Evolutionary conservation across 2,888 invertebrate genomes (phyloP).

Genomic region (Melinopterus prodromus): DNA sequence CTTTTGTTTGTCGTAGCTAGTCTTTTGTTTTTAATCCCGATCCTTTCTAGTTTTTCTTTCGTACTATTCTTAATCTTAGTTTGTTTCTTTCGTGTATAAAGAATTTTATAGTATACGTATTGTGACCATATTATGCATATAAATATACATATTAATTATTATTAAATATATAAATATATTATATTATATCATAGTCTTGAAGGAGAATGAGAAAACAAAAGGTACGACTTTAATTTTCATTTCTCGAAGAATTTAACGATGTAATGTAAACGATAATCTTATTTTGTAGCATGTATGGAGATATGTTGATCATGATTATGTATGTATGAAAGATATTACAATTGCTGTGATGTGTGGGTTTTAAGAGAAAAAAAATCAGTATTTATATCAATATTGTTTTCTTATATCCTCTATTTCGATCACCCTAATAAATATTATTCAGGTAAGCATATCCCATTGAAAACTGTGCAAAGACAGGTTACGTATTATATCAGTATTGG

Average conservation of each 20-base stretch:
- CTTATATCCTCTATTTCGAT: constrained; percentile 13
- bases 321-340: constrained; percentile 56
- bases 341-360: constrained; percentile 52
- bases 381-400: constrained; percentile 46
- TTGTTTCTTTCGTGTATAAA: constrained; percentile 25
- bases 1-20: constrained; percentile 52
- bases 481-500: no score
- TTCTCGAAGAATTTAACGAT: constrained; percentile 45
- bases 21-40: constrained; percentile 44
- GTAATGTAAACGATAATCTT: constrained; percentile 14
- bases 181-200: neutral
- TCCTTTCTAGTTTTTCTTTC: constrained; percentile 38
- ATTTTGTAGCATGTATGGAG: constrained; percentile 29
- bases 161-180: constrained; percentile 30
- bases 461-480: no score
- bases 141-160: constrained; percentile 25
- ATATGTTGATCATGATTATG: constrained; percentile 42
- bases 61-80: constrained; percentile 26
- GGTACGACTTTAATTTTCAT: constrained; percentile 44
- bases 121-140: constrained; percentile 30
- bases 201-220: neutral
- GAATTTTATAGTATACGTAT: constrained; percentile 43
- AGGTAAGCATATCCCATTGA: neutral
- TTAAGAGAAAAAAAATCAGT: constrained; percentile 50
- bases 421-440: constrained; percentile 10